Evolutionary conservation across 2,113 vertebrate genomes (phyloP), one percentile per base, ranked within the genome.

Genomic region (Callaeas wilsoni): DNA sequence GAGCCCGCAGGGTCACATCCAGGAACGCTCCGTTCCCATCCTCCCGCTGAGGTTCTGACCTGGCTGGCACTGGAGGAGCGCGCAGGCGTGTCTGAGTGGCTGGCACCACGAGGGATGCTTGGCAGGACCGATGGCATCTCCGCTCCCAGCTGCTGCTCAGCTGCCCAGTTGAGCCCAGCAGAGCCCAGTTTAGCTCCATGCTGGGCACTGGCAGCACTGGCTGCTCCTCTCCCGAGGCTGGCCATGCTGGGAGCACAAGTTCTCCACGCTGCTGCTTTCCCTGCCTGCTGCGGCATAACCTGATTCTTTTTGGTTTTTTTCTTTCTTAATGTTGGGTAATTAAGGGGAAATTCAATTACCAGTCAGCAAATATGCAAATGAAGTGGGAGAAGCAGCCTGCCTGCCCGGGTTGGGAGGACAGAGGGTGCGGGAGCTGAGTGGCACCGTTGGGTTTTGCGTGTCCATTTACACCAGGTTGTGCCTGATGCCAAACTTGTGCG

Each of bases 341-440:
- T 97, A 96, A 95, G 52, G 73, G 49, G 88, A 93, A 96, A 96
- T 94, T 95, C 91, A 95, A 88, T 96, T 94, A 93, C 70, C 50
- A 96, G 90, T 91, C 92, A 96, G 96, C 93, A 94, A 74, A 87
- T 96, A 94, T 49, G 73, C 59, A 91, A 68, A 91, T 79, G 62
- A 79, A 21, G 46, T 41, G 55, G 56, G 79, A 79, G 76, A 87
- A 93, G 87, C 69, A 71, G 87, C 62, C 84, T 80, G 67, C 3
- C 13, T 42, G 80, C 65, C 79, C 0, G 0, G 76, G n/a, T 46
- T 69, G 59, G 68, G 92, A 84, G 90, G 52, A 70, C 3, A 3
- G 75, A 79, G 88, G 65, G 57, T 65, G 75, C 0, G 4, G 90
- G 82, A 87, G 82, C 78, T 4, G 65, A 64, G 84, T 14, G 20